A percentile compares a stretch with the other conserved stretches of the same genome.
Conservation (phyloP, 2,888 invertebrate genomes). For the Pasiphila rectangulata region DNA sequence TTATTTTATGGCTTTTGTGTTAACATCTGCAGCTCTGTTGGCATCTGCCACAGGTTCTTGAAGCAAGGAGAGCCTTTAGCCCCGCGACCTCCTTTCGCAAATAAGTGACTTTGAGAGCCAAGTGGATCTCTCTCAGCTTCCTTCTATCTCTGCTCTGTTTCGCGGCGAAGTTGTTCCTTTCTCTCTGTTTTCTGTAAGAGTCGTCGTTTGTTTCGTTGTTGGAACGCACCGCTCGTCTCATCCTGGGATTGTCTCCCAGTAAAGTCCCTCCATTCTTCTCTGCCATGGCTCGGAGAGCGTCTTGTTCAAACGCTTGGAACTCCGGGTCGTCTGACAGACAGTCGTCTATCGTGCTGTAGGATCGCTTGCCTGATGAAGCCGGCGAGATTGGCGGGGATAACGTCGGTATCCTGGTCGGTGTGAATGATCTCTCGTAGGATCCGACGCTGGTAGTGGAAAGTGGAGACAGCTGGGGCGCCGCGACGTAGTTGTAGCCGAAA, state of each 20-base stretch:
- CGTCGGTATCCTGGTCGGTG: slow-evolving; percentile 25
- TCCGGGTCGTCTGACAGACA: slow-evolving; percentile 70
- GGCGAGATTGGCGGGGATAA: slow-evolving; percentile 46
- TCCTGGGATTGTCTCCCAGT: slow-evolving; percentile 82
- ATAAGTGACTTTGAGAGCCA: slow-evolving; percentile 92
- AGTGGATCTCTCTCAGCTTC: slow-evolving; percentile 94
- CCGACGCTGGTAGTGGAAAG: slow-evolving; percentile 39
- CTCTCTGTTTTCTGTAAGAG: slow-evolving; percentile 91
- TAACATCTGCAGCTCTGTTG: slow-evolving; percentile 36
- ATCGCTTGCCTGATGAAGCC: slow-evolving; percentile 27
- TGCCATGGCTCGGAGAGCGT: slow-evolving; percentile 84
- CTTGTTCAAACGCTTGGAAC: slow-evolving; percentile 84
- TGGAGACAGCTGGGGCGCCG: slow-evolving; percentile 41
- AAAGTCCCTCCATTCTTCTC: slow-evolving; percentile 79
- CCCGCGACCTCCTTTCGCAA: slow-evolving; percentile 68
- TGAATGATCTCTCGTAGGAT: slow-evolving; percentile 34
- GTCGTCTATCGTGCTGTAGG: slow-evolving; percentile 37
- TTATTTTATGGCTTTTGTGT: no score
- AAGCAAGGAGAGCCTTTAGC: slow-evolving; percentile 45
- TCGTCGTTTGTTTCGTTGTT: slow-evolving; percentile 81
- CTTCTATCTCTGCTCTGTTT: slow-evolving; percentile 95
- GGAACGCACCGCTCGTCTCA: slow-evolving; percentile 78
- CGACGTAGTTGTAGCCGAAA: slow-evolving; percentile 33
- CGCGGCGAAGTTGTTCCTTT: slow-evolving; percentile 97
- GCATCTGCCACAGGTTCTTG: slow-evolving; percentile 42